Evolutionary conservation across 2,113 vertebrate genomes (phyloP).

Genomic region (Heterotis niloticus): DNA sequence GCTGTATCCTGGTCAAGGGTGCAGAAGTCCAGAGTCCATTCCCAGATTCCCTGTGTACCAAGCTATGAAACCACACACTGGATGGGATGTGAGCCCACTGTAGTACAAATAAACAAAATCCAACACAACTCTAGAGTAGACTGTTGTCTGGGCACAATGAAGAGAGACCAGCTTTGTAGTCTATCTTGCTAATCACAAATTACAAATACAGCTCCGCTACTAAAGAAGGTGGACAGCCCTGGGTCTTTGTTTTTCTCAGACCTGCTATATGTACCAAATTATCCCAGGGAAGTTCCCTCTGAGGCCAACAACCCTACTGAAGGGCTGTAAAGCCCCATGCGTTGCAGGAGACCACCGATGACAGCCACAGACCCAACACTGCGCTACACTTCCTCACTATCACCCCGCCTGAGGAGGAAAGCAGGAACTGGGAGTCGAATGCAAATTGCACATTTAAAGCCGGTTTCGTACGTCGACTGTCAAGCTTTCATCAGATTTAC

Average conservation of each 20-base stretch:
- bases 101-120: not conserved
- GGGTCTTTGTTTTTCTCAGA: not conserved
- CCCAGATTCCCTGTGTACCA: too few relatives aligned
- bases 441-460: not conserved
- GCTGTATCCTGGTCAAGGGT: too few relatives aligned
- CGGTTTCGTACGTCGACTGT: not conserved
- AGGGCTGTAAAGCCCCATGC: not conserved
- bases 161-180: not conserved
- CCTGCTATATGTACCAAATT: not conserved
- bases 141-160: not conserved
- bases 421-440: not conserved
- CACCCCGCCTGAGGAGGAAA: not conserved
- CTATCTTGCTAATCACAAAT: not conserved
- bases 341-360: not conserved
- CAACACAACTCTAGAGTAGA: too few relatives aligned
- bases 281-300: not conserved
- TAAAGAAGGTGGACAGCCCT: not conserved
- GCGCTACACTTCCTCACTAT: not conserved
- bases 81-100: too few relatives aligned
- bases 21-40: not conserved
- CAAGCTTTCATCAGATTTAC: not conserved
- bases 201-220: not conserved
- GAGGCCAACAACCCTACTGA: not conserved
- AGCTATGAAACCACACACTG: too few relatives aligned
- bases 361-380: too few relatives aligned